Conservation (phyloP, 2,888 invertebrate genomes). For the Diaphora mendica region DNA sequence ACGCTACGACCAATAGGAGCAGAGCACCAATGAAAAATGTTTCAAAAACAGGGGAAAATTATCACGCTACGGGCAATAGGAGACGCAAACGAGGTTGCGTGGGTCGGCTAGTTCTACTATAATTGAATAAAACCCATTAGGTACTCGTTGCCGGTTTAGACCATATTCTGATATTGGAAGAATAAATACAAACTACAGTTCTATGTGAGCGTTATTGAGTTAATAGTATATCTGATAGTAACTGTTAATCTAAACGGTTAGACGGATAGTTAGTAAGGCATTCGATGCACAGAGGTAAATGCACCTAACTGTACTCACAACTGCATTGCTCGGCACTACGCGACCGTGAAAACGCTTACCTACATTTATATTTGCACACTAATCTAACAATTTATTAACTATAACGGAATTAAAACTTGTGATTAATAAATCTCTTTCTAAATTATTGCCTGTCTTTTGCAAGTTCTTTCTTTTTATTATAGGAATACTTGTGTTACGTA, state of each 20-base stretch:
- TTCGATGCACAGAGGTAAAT: conserved; percentile 46
- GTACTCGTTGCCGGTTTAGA: too few relatives aligned
- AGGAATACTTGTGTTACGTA: background rate
- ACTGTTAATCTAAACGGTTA: background rate
- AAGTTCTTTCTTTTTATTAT: background rate
- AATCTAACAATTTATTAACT: background rate
- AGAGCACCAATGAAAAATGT: too few relatives aligned
- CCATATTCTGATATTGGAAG: too few relatives aligned
- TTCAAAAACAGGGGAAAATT: too few relatives aligned
- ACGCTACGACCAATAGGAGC: too few relatives aligned
- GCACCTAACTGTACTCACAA: conserved; percentile 49
- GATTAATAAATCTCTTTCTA: too few relatives aligned
- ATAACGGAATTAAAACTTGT: background rate
- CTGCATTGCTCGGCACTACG: conserved; percentile 31
- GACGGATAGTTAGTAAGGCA: conserved; percentile 11
- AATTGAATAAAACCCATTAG: too few relatives aligned
- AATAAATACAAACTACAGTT: background rate
- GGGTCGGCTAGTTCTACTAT: too few relatives aligned
- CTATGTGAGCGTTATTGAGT: background rate
- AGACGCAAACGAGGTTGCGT: too few relatives aligned
- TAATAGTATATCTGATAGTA: background rate
- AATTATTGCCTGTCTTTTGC: background rate
- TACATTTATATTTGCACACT: background rate
- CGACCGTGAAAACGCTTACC: conserved; percentile 9
- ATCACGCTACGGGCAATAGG: too few relatives aligned